Percentiles rank a stretch among this genome's conserved stretches.
phyloP scores from a whole-genome alignment of 1,140 invertebrate genomes.

The Drosophila quadrilineata region DNA sequence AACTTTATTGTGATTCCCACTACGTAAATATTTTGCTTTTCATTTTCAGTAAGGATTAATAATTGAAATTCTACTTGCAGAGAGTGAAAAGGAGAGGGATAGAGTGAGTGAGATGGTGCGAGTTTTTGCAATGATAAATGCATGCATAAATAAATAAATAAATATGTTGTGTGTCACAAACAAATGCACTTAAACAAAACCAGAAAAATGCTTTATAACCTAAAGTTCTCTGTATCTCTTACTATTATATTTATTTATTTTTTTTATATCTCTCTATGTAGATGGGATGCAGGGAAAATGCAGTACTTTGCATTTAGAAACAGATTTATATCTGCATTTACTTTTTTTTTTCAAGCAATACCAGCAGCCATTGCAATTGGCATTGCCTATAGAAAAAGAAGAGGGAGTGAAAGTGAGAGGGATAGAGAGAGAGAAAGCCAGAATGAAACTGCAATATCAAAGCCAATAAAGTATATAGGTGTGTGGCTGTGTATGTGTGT shows the following conservation, averaged over 20 bases:
- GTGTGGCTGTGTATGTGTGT: too few relatives aligned
- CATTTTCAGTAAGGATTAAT: too few relatives aligned
- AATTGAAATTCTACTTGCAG: too few relatives aligned
- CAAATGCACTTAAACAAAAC: constrained; percentile 19
- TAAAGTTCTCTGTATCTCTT: too few relatives aligned
- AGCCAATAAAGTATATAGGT: too few relatives aligned
- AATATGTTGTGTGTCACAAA: constrained; percentile 31
- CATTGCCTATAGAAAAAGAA: background rate
- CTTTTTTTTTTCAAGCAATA: constrained; percentile 24
- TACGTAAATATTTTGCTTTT: too few relatives aligned
- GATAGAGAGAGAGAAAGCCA: background rate
- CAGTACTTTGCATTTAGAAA: background rate
- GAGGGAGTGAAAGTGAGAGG: background rate
- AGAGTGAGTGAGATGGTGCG: too few relatives aligned
- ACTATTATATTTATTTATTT: constrained; percentile 1
- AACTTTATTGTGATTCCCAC: too few relatives aligned
- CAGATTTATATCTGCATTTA: constrained; percentile 10
- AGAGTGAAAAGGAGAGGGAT: too few relatives aligned
- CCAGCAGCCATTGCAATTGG: constrained; percentile 4
- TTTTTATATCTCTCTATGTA: background rate
- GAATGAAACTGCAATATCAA: constrained; percentile 1
- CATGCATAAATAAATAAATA: constrained; percentile 33
- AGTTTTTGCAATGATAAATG: constrained; percentile 17
- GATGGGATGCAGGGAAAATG: background rate
- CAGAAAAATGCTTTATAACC: constrained; percentile 7